phyloP scores from a whole-genome alignment of 2,888 invertebrate species.

The Lymantria monacha region DNA sequence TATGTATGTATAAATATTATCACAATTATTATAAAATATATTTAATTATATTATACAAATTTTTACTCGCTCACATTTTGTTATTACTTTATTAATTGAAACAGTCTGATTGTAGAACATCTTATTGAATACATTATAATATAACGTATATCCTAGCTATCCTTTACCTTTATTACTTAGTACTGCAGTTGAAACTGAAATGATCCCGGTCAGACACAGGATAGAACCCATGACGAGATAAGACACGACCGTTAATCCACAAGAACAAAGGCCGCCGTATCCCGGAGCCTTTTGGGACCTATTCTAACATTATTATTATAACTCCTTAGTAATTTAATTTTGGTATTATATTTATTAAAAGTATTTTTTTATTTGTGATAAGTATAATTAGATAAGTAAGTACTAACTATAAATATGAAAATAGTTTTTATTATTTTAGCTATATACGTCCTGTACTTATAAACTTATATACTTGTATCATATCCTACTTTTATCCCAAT shows the following conservation, averaged over 20 bases:
- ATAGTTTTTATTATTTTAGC: no score
- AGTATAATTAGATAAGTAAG: neutral
- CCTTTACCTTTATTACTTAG: neutral
- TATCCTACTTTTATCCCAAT: no score
- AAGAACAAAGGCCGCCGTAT: conserved; percentile 57
- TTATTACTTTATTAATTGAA: no score
- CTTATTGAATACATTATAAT: no score
- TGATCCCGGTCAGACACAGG: conserved; percentile 50
- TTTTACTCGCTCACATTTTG: no score
- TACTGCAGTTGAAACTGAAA: conserved; percentile 23
- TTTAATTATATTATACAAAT: no score
- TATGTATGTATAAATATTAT: no score
- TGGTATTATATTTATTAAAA: neutral
- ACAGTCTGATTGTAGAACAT: no score
- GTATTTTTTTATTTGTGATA: neutral
- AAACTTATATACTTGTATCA: no score
- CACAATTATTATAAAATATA: no score
- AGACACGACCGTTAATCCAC: conserved; percentile 51
- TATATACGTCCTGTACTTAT: no score
- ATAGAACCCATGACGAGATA: conserved; percentile 55
- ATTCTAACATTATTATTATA: conserved; percentile 31
- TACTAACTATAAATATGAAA: neutral
- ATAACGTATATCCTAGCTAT: neutral
- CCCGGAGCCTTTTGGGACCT: conserved; percentile 36
- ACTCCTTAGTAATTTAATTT: neutral